Evolutionary conservation across 2,113 vertebrate genomes (phyloP), one percentile per base, ranked within the genome.

Genomic region (Catharus minimus): DNA sequence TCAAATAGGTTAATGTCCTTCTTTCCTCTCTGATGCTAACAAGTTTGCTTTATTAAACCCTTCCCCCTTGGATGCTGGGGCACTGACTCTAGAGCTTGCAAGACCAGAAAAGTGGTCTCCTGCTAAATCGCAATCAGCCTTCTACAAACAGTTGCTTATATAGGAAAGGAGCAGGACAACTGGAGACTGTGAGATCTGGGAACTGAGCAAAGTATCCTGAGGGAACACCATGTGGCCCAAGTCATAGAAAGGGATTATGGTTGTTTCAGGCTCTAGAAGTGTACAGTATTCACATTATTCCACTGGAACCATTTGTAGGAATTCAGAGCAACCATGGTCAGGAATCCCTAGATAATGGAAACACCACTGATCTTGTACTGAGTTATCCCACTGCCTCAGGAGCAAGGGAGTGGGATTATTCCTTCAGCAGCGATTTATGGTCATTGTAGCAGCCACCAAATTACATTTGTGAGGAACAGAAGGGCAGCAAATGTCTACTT

Each of bases 1-100:
- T 95, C 93, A 90, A 94, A 90, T 84, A 89, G 84, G 41, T 95
- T 92, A 92, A 94, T 95, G 94, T 96, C 86, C 68, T 87, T 85
- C 73, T 81, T 88, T 84, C 69, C 83, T 78, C 77, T 78, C 81
- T 65, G 38, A 46, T 43, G 33, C 87, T 89, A 94, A 89, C 77
- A 86, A 94, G 77, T 90, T 88, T 82, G 21, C 28, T 72, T 69
- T 84, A 11, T 57, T 75, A 88, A 88, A 10, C 46, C 57, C 77
- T 68, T 64, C 38, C 41, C 66, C 27, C 41, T 78, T 65, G 50
- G 74, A 50, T 73, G 55, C 66, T 73, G 55, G 27, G 33, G 21
- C 38, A 57, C 38, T 13, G 20, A 72, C 65, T 82, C n/a, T 13
- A 49, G 44, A 78, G 46, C 53, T 46, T 73, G 74, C 46, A 57